Conservation (phyloP, 2,888 invertebrate genomes). For the Monoplex corrugatus region DNA sequence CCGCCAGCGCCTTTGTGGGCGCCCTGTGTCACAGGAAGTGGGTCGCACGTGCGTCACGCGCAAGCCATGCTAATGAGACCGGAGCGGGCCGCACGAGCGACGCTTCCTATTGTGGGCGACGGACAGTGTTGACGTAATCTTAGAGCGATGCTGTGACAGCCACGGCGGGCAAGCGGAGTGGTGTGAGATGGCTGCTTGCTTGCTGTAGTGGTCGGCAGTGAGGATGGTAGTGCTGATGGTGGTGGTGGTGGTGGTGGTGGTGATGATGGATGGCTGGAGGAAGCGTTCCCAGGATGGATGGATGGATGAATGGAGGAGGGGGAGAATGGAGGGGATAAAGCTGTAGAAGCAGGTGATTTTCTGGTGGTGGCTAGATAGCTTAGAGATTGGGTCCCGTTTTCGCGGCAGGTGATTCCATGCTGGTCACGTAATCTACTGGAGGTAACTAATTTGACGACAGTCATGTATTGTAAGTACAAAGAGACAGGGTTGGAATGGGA, state of each 20-base stretch:
- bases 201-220: not conserved
- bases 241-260: not conserved
- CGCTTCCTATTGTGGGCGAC: not conserved
- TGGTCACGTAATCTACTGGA: too few species aligned
- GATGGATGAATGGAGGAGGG: not conserved
- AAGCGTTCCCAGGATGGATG: not conserved
- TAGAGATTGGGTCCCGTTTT: not conserved
- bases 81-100: not conserved
- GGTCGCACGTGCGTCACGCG: not conserved
- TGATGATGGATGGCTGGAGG: not conserved
- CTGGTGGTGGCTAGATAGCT: not conserved
- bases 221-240: not conserved
- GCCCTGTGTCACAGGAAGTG: not conserved
- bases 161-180: not conserved
- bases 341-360: not conserved
- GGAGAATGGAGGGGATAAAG: not conserved
- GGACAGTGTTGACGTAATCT: not conserved
- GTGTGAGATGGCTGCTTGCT: not conserved
- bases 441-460: too few species aligned
- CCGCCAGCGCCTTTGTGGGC: not conserved
- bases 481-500: too few species aligned
- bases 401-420: not conserved
- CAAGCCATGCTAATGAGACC: constrained; percentile 1
- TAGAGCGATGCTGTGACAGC: not conserved
- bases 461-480: too few species aligned